Evolutionary conservation across 2,888 invertebrate species (phyloP).

Genomic region (Tanytarsus gracilentus): DNA sequence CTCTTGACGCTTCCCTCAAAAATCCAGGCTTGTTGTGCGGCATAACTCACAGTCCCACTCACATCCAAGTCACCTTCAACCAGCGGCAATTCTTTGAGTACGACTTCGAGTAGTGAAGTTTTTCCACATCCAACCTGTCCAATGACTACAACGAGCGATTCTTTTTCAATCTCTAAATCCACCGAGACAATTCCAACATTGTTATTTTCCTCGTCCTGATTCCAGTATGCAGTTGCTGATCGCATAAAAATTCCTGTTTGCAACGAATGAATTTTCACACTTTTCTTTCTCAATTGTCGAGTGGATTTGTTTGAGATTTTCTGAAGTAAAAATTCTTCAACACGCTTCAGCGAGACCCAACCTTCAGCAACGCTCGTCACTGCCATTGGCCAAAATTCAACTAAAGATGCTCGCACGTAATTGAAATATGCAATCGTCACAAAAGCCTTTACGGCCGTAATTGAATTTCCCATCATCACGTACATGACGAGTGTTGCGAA

Average conservation of each 20-base stretch:
- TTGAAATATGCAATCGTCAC: conserved; percentile 55
- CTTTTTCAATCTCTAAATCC: conserved; percentile 28
- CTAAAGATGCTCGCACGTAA: conserved; percentile 49
- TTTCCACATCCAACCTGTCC: conserved; percentile 63
- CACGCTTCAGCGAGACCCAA: conserved; percentile 49
- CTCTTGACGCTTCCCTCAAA: conserved; percentile 54
- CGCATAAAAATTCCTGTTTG: conserved; percentile 6
- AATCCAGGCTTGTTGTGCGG: conserved; percentile 57
- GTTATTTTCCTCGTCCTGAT: background rate
- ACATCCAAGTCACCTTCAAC: conserved; percentile 43
- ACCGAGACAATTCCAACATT: conserved; percentile 27
- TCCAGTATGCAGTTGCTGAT: conserved; percentile 28
- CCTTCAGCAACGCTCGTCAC: conserved; percentile 51
- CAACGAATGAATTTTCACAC: background rate
- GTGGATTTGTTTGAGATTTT: conserved; percentile 30
- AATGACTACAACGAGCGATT: conserved; percentile 48
- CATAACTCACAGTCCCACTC: conserved; percentile 49
- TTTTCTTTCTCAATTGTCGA: background rate
- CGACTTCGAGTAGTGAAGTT: conserved; percentile 55
- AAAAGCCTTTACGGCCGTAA: conserved; percentile 63
- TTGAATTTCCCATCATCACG: conserved; percentile 49
- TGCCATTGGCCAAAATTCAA: conserved; percentile 49
- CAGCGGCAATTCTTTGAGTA: conserved; percentile 59
- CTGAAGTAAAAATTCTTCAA: conserved; percentile 48
- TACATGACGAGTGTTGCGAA: conserved; percentile 59